A percentile compares a stretch with the other conserved stretches of the same genome.
phyloP scores from a whole-genome alignment of 2,797 vertebrate genomes.

The Molossus alvarezi region DNA sequence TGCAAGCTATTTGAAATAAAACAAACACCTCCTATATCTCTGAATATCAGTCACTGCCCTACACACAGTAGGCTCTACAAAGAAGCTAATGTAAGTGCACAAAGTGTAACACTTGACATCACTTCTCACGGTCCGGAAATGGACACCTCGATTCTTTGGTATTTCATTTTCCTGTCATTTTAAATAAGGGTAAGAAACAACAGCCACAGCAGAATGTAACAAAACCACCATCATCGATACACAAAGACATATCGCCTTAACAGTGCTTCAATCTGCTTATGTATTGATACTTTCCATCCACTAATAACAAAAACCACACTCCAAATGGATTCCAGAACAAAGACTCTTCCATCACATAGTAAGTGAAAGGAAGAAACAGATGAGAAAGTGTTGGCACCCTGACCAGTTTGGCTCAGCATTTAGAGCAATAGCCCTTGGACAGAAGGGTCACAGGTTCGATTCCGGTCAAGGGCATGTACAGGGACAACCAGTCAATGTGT shows the following conservation, averaged over 20 bases:
- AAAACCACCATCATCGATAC: not conserved
- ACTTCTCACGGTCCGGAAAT: not conserved
- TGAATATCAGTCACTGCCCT: not conserved
- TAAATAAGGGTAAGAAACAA: not conserved
- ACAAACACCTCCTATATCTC: not conserved
- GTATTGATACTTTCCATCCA: not conserved
- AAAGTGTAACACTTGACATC: too few species aligned
- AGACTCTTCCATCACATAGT: constrained; percentile 52
- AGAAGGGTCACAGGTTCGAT: too few species aligned
- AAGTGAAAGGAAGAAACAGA: constrained; percentile 45
- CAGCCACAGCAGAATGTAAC: not conserved
- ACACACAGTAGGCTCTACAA: not conserved
- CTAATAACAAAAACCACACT: not conserved
- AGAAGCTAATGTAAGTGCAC: fast-evolving
- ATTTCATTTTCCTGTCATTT: not conserved
- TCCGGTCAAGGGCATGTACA: too few species aligned
- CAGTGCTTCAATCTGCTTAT: not conserved
- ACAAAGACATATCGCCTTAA: not conserved
- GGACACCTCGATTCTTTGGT: not conserved
- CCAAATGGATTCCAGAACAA: not conserved
- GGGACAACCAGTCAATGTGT: too few species aligned
- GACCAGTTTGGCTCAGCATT: too few species aligned
- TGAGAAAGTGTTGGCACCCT: not conserved
- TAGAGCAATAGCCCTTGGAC: too few species aligned
- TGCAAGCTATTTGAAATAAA: not conserved